Evolutionary conservation across 30 jellyfish, hydroid and myxozoan species (phyloP).

Genomic region (Aurelia sp.): DNA sequence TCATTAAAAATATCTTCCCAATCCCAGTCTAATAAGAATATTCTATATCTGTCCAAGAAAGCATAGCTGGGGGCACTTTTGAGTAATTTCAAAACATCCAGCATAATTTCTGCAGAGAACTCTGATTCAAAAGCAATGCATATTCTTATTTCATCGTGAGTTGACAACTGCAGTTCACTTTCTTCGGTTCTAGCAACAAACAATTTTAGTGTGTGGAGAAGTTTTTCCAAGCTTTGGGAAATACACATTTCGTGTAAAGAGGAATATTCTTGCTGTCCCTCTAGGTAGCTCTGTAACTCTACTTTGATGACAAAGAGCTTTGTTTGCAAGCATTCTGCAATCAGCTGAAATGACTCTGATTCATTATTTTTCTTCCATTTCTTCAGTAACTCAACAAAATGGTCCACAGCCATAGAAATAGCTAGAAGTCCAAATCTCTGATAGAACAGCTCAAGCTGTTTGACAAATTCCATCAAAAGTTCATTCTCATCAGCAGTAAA

Average conservation of each 20-base stretch:
- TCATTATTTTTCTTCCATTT: neutral
- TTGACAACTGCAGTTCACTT: neutral
- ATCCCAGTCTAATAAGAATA: neutral
- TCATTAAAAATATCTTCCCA: neutral
- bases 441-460: neutral
- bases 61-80: neutral
- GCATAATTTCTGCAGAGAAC: neutral
- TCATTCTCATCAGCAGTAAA: neutral
- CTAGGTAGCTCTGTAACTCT: neutral
- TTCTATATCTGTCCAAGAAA: neutral
- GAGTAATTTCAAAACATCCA: constrained; percentile 3
- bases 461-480: neutral
- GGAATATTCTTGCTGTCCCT: neutral
- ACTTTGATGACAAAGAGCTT: neutral
- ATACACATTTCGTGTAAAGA: too few relatives aligned
- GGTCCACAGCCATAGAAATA: neutral
- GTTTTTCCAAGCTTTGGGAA: too few relatives aligned
- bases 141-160: neutral
- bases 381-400: neutral
- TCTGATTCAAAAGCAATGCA: constrained; percentile 39
- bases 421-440: constrained; percentile 21
- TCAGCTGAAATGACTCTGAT: neutral
- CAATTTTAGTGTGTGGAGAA: too few relatives aligned
- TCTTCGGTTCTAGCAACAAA: too few relatives aligned
- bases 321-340: constrained; percentile 11